Percentiles rank a stretch among this genome's conserved stretches.
Conservation (phyloP, 2,113 vertebrate species). For the Vidua macroura region DNA sequence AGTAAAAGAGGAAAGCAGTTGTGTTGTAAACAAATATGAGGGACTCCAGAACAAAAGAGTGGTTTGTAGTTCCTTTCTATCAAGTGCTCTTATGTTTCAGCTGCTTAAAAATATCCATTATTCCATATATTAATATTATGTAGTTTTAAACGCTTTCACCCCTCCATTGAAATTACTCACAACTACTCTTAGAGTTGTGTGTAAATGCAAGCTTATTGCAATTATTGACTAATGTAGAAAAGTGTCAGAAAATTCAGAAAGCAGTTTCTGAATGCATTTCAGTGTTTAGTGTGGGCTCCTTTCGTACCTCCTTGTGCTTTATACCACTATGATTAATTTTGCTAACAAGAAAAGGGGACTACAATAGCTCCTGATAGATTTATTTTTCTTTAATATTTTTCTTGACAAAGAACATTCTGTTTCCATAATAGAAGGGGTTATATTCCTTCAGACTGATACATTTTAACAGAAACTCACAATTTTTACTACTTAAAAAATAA, state of each 20-base stretch:
- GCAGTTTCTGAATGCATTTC: background rate
- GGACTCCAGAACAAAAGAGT: background rate
- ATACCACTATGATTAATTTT: constrained; percentile 37
- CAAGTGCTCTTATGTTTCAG: background rate
- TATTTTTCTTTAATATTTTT: constrained; percentile 50
- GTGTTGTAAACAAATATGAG: background rate
- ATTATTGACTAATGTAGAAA: background rate
- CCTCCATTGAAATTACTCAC: background rate
- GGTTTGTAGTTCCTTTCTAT: background rate
- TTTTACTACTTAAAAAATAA: constrained; percentile 75
- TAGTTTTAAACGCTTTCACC: background rate
- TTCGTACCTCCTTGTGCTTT: constrained; percentile 6
- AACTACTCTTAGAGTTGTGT: background rate
- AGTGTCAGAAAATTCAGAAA: constrained; percentile 3
- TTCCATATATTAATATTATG: background rate
- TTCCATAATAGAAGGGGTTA: background rate
- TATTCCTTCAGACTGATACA: constrained; percentile 9
- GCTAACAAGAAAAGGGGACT: constrained; percentile 8
- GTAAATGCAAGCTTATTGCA: background rate
- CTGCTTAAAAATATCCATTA: background rate
- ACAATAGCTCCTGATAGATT: constrained; percentile 45
- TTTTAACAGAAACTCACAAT: constrained; percentile 65
- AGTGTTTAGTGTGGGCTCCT: background rate
- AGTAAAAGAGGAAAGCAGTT: background rate
- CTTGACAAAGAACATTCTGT: constrained; percentile 33